Conservation (phyloP, 2,797 vertebrate species). For the Acanthiza pusilla region DNA sequence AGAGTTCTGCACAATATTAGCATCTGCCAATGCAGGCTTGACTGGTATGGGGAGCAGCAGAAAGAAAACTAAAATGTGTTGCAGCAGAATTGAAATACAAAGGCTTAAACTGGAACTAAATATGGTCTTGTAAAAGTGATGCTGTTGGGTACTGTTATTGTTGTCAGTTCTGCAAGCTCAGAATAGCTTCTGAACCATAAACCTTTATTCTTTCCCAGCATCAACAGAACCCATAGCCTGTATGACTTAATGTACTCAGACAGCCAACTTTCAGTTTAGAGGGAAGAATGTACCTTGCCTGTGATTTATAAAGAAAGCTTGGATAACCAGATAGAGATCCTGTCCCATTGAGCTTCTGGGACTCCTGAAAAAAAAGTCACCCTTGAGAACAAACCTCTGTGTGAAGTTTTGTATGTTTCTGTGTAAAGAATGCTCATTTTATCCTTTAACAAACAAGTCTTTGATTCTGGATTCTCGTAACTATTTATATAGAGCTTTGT, state of each 20-base stretch:
- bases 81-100: neutral
- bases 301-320: neutral
- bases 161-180: neutral
- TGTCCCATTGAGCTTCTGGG: neutral
- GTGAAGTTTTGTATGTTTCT: neutral
- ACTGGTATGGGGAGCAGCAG: neutral
- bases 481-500: neutral
- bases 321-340: neutral
- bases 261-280: neutral
- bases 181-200: neutral
- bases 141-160: neutral
- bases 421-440: neutral
- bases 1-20: neutral
- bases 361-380: neutral
- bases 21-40: neutral
- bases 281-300: neutral
- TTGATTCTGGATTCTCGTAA: neutral
- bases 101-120: neutral
- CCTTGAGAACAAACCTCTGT: neutral
- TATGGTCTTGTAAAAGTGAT: neutral
- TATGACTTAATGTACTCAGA: neutral
- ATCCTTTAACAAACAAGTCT: neutral
- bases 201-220: neutral
- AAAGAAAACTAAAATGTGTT: neutral
- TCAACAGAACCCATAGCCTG: neutral